Evolutionary conservation across 2,888 invertebrate species (phyloP).

Genomic region (Stenodema calcarata): DNA sequence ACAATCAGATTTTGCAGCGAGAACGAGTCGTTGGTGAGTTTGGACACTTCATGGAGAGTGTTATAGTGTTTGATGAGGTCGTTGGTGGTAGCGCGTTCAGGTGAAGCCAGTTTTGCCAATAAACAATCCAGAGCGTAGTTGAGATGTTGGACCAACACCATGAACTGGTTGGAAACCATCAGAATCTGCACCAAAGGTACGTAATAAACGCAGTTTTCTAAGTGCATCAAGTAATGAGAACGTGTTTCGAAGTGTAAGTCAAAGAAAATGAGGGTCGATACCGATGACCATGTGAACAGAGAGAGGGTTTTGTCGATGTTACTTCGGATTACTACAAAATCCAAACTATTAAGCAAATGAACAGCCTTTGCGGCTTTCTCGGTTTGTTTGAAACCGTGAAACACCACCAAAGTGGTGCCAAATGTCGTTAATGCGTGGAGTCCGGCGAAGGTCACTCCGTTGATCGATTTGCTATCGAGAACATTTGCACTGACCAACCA

Average conservation of each 20-base stretch:
- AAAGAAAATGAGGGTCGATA: neutral
- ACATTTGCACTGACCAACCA: neutral
- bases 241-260: neutral
- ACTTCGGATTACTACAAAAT: neutral
- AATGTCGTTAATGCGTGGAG: neutral
- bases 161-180: neutral
- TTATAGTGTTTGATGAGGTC: neutral
- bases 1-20: neutral
- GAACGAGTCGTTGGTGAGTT: neutral
- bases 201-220: neutral
- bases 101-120: neutral
- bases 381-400: neutral
- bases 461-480: neutral
- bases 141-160: neutral
- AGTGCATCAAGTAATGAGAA: neutral
- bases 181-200: neutral
- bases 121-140: neutral
- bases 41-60: neutral
- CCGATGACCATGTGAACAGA: neutral
- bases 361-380: neutral
- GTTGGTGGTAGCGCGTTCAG: neutral
- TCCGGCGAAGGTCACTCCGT: neutral
- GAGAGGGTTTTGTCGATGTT: neutral
- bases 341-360: neutral
- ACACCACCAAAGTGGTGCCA: neutral